These are phyloP conservation scores for Phalloptychus januarius DNA, from an alignment of 2,797 vertebrate species.

Conservation along the genomic window DNA sequence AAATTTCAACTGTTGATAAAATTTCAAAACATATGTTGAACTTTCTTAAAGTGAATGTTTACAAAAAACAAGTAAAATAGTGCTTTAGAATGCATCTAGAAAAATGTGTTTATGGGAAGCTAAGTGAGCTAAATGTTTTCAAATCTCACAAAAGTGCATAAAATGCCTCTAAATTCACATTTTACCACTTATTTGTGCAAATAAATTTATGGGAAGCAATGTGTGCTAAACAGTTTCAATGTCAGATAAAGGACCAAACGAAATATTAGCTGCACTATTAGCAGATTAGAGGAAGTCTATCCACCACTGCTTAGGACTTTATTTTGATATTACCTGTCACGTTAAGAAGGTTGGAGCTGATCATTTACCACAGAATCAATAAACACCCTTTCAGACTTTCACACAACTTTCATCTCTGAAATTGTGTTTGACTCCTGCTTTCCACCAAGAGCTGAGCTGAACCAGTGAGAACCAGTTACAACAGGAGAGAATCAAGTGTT, in stretches of 20 bases:
- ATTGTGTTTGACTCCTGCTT: background rate
- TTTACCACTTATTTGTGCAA: too few relatives aligned
- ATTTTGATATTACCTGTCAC: background rate
- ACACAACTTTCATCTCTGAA: background rate
- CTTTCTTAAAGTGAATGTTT: too few relatives aligned
- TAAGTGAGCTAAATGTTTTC: too few relatives aligned
- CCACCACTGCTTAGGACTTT: background rate
- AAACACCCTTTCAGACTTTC: background rate
- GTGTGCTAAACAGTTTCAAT: background rate
- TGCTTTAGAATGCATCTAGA: too few relatives aligned
- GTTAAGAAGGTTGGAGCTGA: background rate
- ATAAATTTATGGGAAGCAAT: background rate
- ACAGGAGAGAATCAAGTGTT: background rate
- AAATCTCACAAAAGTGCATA: too few relatives aligned
- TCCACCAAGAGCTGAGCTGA: background rate
- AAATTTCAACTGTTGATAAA: too few relatives aligned
- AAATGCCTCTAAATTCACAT: too few relatives aligned
- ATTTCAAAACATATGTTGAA: too few relatives aligned
- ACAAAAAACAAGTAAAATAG: too few relatives aligned
- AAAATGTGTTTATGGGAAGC: too few relatives aligned
- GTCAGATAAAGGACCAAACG: background rate
- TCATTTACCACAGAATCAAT: background rate
- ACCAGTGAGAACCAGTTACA: conserved; percentile 2
- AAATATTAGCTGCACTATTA: background rate
- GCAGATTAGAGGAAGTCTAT: background rate